Evolutionary conservation across 2,888 invertebrate genomes (phyloP), one percentile per base, ranked within the genome.

Genomic region (Creontiades dilutus): DNA sequence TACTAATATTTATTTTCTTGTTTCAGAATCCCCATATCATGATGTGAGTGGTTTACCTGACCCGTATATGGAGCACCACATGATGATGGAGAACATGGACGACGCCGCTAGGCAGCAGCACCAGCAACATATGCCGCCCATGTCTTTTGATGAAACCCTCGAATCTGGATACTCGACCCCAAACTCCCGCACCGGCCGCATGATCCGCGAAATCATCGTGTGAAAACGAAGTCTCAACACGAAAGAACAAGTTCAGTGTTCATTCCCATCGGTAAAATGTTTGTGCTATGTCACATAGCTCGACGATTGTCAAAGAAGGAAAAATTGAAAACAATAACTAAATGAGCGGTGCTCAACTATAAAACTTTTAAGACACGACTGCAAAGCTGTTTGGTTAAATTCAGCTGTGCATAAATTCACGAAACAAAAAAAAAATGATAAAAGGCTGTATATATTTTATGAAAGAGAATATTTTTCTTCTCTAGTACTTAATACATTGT

Each of bases 161-260:
- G 98, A 98, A 94, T 97, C 97, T 91, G 98, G 98, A 89, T 98
- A 98, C 94, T 98, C 98, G 91, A 98, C 98, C 92, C 98, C 98
- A 91, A 98, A 98, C 94, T 97, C 98, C 92, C 96, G 98, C 93
- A 97, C 97, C 93, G 96, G 98, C 92, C 95, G 98, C 93, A 98
- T 98, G 94, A 98, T 98, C 93, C 96, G 98, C 92, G 98, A 98
- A 94, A 98, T 98, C 94, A 98, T 98, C 94, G 98, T 98, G 93
- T 97, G 95, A 95, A 82, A 27, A 47, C 47, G 19, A 12, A 23
- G 68, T 13, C 11, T 12, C 68, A 68, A 68, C 68, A 12, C 23
- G 68, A 23, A 23, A 68, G 23, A 68, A 68, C 4, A 68, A 23
- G 19, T 68, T 68, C 23, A 23, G 23, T 23, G 23, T 52, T 52